Conservation (phyloP, 2,888 invertebrate genomes). For the Pinctada fucata region DNA sequence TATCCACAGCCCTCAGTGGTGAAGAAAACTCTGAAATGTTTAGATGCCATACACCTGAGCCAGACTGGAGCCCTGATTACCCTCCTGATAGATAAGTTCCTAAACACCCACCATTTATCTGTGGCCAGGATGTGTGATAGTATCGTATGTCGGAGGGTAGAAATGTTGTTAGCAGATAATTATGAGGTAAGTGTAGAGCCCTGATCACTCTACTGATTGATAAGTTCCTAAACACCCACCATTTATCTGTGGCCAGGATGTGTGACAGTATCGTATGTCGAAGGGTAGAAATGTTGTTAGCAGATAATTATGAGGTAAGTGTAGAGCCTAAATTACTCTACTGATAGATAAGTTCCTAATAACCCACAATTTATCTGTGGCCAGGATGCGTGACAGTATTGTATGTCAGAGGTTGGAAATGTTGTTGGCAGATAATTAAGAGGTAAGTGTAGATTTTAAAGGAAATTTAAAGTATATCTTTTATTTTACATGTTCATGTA, state of each 20-base stretch:
- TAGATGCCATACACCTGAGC: conserved; percentile 82
- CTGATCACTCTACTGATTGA: conserved; percentile 79
- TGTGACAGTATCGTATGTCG: conserved; percentile 85
- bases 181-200: conserved; percentile 61
- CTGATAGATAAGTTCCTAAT: conserved; percentile 83
- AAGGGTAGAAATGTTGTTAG: conserved; percentile 84
- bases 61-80: conserved; percentile 86
- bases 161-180: conserved; percentile 83
- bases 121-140: conserved; percentile 84
- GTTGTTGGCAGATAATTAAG: neutral
- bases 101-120: conserved; percentile 84
- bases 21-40: conserved; percentile 83
- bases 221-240: conserved; percentile 83
- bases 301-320: conserved; percentile 78
- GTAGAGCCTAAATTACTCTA: conserved; percentile 80
- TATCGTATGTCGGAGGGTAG: conserved; percentile 84
- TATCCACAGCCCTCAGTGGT: conserved; percentile 82
- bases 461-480: conserved; percentile 45
- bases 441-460: conserved; percentile 75
- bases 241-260: conserved; percentile 83
- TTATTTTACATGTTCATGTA: too few relatives aligned
- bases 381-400: neutral
- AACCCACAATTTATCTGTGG: conserved; percentile 81
- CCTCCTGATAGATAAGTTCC: conserved; percentile 82
- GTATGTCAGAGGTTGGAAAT: neutral